Conservation (phyloP, 2,113 vertebrate species). For the Salvator merianae region DNA sequence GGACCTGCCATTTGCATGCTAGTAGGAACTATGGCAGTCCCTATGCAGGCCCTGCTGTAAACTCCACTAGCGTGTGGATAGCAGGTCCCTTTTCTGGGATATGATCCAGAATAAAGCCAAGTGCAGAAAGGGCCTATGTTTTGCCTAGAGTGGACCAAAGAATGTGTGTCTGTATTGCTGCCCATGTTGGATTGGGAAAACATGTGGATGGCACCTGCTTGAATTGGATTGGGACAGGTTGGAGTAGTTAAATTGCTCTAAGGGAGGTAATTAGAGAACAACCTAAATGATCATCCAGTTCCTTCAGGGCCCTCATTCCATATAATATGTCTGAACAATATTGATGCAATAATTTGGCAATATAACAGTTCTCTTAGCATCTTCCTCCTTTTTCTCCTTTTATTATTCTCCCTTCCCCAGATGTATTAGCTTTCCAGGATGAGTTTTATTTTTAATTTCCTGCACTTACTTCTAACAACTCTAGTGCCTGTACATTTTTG, state of each 20-base stretch:
- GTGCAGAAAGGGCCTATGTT: no score
- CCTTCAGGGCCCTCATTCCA: not conserved
- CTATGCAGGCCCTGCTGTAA: no score
- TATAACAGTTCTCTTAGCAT: not conserved
- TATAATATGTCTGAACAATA: not conserved
- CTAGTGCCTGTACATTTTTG: conserved; percentile 36
- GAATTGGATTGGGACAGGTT: no score
- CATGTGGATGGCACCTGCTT: not conserved
- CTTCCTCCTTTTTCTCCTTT: not conserved
- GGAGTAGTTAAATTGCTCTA: no score
- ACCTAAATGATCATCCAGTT: not conserved
- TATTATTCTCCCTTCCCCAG: conserved; percentile 23
- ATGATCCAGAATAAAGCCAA: no score
- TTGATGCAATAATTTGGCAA: conserved; percentile 7
- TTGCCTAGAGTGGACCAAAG: no score
- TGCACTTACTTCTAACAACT: conserved; percentile 45
- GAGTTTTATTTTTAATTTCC: conserved; percentile 31
- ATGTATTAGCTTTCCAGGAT: conserved; percentile 14
- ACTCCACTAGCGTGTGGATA: no score
- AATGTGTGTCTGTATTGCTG: not conserved
- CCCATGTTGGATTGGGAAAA: no score
- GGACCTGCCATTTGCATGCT: no score
- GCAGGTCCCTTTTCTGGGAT: no score
- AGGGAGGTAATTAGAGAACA: no score
- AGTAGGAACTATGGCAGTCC: no score